Evolutionary conservation across 2,113 vertebrate genomes (phyloP).

Genomic region (Heteronetta atricapilla): DNA sequence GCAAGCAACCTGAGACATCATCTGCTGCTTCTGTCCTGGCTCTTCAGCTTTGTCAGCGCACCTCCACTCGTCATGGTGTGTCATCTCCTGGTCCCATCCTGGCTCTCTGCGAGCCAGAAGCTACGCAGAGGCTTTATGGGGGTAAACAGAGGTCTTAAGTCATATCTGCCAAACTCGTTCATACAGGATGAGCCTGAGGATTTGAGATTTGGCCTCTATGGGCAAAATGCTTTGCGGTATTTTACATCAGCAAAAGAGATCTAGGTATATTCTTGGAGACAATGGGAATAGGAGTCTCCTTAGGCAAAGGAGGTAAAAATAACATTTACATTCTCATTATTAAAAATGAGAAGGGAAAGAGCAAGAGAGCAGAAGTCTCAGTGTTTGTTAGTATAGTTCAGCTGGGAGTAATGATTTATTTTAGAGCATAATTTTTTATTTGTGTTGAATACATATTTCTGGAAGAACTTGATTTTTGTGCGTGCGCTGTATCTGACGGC

Average conservation of each 20-base stretch:
- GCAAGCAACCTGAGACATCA: conserved; percentile 19
- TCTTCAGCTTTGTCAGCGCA: background rate
- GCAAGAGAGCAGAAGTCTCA: background rate
- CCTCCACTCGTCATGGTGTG: background rate
- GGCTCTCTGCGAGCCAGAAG: background rate
- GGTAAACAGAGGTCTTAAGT: background rate
- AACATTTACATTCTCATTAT: conserved; percentile 31
- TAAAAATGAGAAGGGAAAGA: conserved; percentile 7
- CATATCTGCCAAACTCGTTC: background rate
- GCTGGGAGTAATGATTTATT: background rate
- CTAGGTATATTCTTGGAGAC: conserved; percentile 11
- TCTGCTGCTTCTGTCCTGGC: background rate
- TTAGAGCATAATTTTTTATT: background rate
- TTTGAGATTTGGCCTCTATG: conserved; percentile 21
- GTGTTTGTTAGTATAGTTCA: background rate
- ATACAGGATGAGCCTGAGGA: background rate
- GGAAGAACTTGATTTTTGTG: background rate
- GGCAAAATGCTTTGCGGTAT: background rate
- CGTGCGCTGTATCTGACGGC: background rate
- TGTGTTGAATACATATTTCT: background rate
- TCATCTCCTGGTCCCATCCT: background rate
- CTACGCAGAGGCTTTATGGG: background rate
- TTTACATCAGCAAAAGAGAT: background rate
- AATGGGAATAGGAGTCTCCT: conserved; percentile 13
- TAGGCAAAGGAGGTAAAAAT: conserved; percentile 42